Evolutionary conservation across 1,140 invertebrate species (phyloP), one percentile per base, ranked within the genome.

Genomic region (Bombus vancouverensis): DNA sequence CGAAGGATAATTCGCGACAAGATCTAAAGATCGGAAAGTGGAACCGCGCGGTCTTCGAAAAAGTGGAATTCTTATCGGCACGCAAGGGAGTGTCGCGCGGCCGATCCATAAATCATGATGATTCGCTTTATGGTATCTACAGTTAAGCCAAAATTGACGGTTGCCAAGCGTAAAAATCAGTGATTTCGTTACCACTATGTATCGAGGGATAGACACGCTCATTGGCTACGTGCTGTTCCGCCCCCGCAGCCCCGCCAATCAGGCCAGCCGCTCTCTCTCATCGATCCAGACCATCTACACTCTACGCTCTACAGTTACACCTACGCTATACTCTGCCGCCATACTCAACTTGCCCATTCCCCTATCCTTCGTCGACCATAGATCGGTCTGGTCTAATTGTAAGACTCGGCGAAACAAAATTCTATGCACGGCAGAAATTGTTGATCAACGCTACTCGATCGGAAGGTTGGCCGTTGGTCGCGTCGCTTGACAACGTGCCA

Each of bases 191-290:
- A 93, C 91, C 92, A 92, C 90, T 88, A 85, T 89, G 86, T 93
- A 94, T 94, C 92, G 94, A 80, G 92, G 93, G 93, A 91, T 94
- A 94, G 93, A 91, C 87, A 87, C 93, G 93, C 93, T 95, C 94
- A 95, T 95, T 95, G 94, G 95, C 94, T 94, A 93, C 92, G 91
- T 91, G 79, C 83, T 90, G 92, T 92, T 93, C 93, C 94, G 94
- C 94, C 94, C 94, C 94, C 92, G 93, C 93, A 79, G 92, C 92
- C 92, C 93, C 93, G 92, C 94, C 94, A 95, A 95, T 95, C 94
- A 94, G 93, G 95, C 93, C 91, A 86, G 87, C 91, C 91, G 91
- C 91, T 91, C 86, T 90, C 91, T 92, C 92, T 92, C 92, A 93
- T 93, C 92, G 92, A 93, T 93, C 92, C 92, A 92, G 85, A 92